phyloP scores from a whole-genome alignment of 2,888 invertebrate species.

The Pachliopta kotzebuea region DNA sequence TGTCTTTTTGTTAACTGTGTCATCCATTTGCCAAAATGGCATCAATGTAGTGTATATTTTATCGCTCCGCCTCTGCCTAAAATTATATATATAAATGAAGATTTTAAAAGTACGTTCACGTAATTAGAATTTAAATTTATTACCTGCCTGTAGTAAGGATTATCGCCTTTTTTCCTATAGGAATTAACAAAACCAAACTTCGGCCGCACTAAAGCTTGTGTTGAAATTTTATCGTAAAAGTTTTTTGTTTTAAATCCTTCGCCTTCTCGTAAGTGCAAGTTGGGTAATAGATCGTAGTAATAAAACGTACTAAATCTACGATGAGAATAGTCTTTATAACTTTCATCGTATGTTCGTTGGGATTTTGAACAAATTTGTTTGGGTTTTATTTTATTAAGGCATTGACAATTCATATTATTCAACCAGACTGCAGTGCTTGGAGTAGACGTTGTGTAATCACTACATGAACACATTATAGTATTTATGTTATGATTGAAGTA shows the following conservation, averaged over 20 bases:
- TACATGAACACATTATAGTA: slow-evolving; percentile 42
- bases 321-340: slow-evolving; percentile 34
- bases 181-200: slow-evolving; percentile 8
- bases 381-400: slow-evolving; percentile 34
- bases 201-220: slow-evolving; percentile 9
- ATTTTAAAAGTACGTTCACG: slow-evolving; percentile 30
- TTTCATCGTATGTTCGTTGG: slow-evolving; percentile 35
- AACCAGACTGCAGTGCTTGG: slow-evolving; percentile 34
- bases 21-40: slow-evolving; percentile 64
- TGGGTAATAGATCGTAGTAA: slow-evolving; percentile 50
- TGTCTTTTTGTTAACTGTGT: slow-evolving; percentile 42
- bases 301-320: slow-evolving; percentile 40
- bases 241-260: slow-evolving; percentile 39
- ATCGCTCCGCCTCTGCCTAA: slow-evolving; percentile 49
- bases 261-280: slow-evolving; percentile 46
- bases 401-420: slow-evolving; percentile 40
- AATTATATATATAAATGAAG: slow-evolving; percentile 42
- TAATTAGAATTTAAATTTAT: slow-evolving; percentile 31
- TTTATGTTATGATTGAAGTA: slow-evolving; percentile 2
- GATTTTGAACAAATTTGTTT: slow-evolving; percentile 33
- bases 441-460: slow-evolving; percentile 37
- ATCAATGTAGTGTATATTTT: slow-evolving; percentile 45
- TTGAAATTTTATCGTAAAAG: slow-evolving; percentile 29
- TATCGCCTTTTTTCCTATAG: slow-evolving; percentile 35
- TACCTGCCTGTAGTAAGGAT: slow-evolving; percentile 44